Conservation (phyloP, 2,888 invertebrate species). For the Nasonovia ribisnigri region DNA sequence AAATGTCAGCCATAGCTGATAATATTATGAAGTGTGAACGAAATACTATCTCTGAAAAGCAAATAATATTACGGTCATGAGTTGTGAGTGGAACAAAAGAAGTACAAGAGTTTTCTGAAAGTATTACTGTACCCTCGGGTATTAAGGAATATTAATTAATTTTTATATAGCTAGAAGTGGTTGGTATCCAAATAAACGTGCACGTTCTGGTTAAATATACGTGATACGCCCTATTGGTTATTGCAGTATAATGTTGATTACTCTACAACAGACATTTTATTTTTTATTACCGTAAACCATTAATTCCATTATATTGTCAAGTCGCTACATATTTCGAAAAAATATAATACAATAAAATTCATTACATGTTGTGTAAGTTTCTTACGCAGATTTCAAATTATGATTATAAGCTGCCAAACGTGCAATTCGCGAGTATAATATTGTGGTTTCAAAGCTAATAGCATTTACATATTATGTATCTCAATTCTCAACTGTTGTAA, state of each 20-base stretch:
- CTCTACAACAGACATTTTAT: neutral
- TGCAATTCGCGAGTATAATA: neutral
- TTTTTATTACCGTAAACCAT: neutral
- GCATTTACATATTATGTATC: neutral
- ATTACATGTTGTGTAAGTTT: constrained; percentile 10
- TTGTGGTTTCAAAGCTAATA: constrained; percentile 29
- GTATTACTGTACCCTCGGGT: neutral
- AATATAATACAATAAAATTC: neutral
- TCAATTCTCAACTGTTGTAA: neutral
- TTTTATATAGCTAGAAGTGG: neutral
- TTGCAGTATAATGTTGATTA: neutral
- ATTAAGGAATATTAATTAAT: neutral
- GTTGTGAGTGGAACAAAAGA: neutral
- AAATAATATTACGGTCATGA: neutral
- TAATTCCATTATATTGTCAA: neutral
- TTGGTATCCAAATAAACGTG: neutral
- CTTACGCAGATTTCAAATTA: constrained; percentile 15
- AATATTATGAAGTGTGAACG: neutral
- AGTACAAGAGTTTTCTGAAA: neutral
- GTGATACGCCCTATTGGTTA: constrained; percentile 1
- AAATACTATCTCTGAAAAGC: neutral
- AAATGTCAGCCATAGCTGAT: neutral
- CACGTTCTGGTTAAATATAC: neutral
- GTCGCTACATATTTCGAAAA: neutral
- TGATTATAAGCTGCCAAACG: neutral